A percentile compares a stretch with the other conserved stretches of the same genome.
These are phyloP conservation scores for Agelaius tricolor DNA, from an alignment of 2,113 vertebrate genomes.

Conservation along the genomic window DNA sequence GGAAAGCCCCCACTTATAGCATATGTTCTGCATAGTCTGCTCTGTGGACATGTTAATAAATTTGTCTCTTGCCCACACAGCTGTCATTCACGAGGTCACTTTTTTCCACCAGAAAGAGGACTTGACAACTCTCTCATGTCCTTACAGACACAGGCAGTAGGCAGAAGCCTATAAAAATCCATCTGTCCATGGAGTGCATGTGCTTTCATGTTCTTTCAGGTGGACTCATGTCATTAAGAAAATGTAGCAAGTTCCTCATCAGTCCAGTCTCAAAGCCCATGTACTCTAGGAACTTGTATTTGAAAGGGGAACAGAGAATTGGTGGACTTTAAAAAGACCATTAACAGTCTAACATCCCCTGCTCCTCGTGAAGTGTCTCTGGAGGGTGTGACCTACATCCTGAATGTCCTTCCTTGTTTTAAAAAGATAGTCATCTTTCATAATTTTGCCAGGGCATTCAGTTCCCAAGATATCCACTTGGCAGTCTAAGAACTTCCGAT, in stretches of 20 bases:
- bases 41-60: neutral
- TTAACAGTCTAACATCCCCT: neutral
- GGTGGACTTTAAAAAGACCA: neutral
- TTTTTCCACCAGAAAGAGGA: neutral
- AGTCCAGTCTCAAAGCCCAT: neutral
- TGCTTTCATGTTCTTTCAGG: neutral
- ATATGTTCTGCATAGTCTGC: neutral
- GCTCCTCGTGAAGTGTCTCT: neutral
- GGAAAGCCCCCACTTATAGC: neutral
- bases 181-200: neutral
- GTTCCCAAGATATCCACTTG: neutral
- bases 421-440: neutral
- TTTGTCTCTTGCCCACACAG: neutral
- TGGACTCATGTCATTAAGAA: neutral
- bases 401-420: neutral
- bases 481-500: neutral
- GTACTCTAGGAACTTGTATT: neutral
- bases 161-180: accelerated
- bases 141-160: neutral
- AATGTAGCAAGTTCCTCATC: neutral
- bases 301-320: neutral
- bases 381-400: neutral
- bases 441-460: neutral
- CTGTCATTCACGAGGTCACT: neutral
- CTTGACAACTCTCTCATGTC: neutral